Percentiles rank a stretch among this genome's conserved stretches.
Conservation (phyloP, 1,140 invertebrate genomes). For the Panagrolaimus sp. region DNA sequence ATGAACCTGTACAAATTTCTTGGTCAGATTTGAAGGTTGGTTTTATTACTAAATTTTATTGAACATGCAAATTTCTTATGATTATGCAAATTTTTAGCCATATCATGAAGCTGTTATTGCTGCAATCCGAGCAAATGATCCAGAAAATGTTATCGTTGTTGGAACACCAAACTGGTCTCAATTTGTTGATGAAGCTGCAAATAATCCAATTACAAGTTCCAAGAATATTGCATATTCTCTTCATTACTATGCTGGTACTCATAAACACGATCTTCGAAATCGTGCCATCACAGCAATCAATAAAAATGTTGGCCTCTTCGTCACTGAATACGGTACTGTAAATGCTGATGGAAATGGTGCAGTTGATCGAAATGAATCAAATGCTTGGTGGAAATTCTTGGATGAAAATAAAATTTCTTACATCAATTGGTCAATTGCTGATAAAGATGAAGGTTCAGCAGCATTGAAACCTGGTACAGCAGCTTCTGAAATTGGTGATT, state of each 20-base stretch:
- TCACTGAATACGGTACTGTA: constrained; percentile 33
- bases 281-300: background rate
- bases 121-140: constrained; percentile 23
- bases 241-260: constrained; percentile 5
- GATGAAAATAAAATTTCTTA: constrained; percentile 25
- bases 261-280: constrained; percentile 3
- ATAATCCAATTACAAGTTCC: constrained; percentile 21
- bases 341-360: constrained; percentile 21
- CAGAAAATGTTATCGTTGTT: constrained; percentile 31
- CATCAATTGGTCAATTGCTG: constrained; percentile 21
- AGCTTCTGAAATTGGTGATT: constrained; percentile 16
- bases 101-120: constrained; percentile 23
- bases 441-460: constrained; percentile 19
- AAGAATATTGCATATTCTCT: constrained; percentile 25
- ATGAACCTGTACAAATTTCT: no score
- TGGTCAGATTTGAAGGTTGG: no score
- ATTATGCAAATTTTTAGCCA: no score
- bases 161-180: constrained; percentile 27
- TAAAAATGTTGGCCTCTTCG: constrained; percentile 23
- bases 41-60: no score
- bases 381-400: constrained; percentile 25
- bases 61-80: no score
- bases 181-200: constrained; percentile 19
- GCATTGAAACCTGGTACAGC: constrained; percentile 14
- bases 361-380: background rate